Evolutionary conservation across 2,888 invertebrate genomes (phyloP), one percentile per base, ranked within the genome.

Genomic region (Heliconius erato): DNA sequence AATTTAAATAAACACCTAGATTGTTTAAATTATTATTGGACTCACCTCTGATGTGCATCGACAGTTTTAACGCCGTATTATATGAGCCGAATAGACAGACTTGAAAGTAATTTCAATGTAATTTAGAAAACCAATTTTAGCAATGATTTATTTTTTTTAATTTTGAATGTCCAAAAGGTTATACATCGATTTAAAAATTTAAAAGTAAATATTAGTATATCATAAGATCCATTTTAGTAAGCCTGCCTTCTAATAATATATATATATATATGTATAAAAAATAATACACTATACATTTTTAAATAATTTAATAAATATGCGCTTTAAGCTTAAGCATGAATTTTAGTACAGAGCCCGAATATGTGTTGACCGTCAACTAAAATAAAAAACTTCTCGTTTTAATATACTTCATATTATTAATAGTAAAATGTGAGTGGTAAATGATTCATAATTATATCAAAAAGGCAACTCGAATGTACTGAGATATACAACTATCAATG

Each of bases 51-150:
- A 44, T 67, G 40, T 78, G 78, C 78, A 78, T 78, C 78, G 78
- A 78, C 65, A 78, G 78, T 78, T 78, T 78, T 78, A 78, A 67
- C 44, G 78, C 78, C 78, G 78, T 78, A 78, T 67, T 78, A 78
- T 78, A 78, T 67, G 78, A 78, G 78, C 78, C 78, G 65, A 78
- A 78, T 78, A 78, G 78, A 78, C 78, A 78, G 78, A 78, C 78
- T 78, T 78, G 78, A 78, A 78, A 78, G 44, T 40, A 78, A 78
- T 78, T 72, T 67, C 44, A 78, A 67, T 78, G 2, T 67, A 44
- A 78, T 78, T 67, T 78, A 65, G 44, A 28, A 44, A 26, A 67
- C 67, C 77, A 28, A 67, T 40, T 67, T 74, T 74, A 28, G 14
- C 49, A 54, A 19, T 6, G 6, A 54, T 19, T 2, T 49, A 19